Base-by-base conservation (phyloP, 1,140 invertebrate genomes). In the Oreohelix idahoensis region DNA sequence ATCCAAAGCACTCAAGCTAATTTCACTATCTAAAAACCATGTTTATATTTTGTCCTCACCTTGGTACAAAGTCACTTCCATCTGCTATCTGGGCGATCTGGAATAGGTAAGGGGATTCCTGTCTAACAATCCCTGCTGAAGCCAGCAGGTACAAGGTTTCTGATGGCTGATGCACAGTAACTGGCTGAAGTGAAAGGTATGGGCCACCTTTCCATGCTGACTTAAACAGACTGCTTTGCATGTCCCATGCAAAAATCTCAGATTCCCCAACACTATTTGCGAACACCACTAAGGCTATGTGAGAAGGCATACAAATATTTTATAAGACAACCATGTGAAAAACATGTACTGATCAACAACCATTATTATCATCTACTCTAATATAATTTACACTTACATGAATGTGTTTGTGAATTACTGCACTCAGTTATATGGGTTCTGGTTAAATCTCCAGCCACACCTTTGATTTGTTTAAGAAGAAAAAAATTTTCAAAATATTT, bases 61-160 rank as follows among this genome's bases (percentile, higher is more conserved):
- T 90, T 82, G 90, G 90, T 2, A 89, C 87, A 86, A 86, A 92
- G 84, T 91, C 90, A 86, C 90, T 92, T 51, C 87, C 83, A 45
- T 87, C 53, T 23, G 70, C 87, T 10, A 91, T 79, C 75, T 88
- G 85, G 1, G 88, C 82, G 53, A 91, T 66, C 76, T 90, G 89
- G 83, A 87, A 88, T 4, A 92, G 29, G 15, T 78, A 84, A 11
- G 86, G 70, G 29, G 86, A 84, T 17, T 83, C 38, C 13, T 83
- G 84, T 11, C 81, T 69, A 38, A 77, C 82, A 36, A 87, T 83
- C 42, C 87, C 81, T 26, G 89, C 85, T 36, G 86, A 81, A 66
- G 88, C 84, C 73, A 92, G 38, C 17, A 91, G 74, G 23, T 83
- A 53, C 20, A 90, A 78, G 75, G 78, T 17, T 26, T 84, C 86